phyloP scores from a whole-genome alignment of 2,113 vertebrate genomes.

The Calypte anna region DNA sequence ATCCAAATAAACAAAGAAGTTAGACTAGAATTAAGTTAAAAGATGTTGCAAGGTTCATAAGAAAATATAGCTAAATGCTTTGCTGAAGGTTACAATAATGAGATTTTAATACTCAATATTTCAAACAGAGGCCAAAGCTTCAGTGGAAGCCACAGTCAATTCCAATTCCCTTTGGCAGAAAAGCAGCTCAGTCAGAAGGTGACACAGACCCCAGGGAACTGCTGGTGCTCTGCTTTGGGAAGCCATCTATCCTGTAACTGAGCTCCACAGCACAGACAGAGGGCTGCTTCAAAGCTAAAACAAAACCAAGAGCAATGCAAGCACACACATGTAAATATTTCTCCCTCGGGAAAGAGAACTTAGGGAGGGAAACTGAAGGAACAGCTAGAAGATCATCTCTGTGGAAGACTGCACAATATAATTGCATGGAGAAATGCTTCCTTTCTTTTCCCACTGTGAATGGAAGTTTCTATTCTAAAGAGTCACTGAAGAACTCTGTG shows the following conservation, averaged over 20 bases:
- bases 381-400: neutral
- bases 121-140: neutral
- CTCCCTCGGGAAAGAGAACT: neutral
- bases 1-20: neutral
- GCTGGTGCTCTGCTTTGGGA: neutral
- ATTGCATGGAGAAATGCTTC: neutral
- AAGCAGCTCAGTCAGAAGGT: neutral
- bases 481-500: neutral
- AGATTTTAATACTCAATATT: neutral
- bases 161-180: neutral
- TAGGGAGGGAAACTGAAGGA: neutral
- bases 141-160: neutral
- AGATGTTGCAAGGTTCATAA: neutral
- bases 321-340: neutral
- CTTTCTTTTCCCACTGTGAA: neutral
- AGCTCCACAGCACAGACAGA: neutral
- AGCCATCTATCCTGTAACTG: neutral
- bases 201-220: neutral
- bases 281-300: neutral
- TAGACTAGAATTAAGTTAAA: neutral
- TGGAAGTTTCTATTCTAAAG: neutral
- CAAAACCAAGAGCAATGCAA: neutral
- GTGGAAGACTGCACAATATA: neutral
- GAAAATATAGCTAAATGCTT: neutral
- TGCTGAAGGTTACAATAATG: neutral